Evolutionary conservation across 2,888 invertebrate genomes (phyloP).

Genomic region (Anodontia alba): DNA sequence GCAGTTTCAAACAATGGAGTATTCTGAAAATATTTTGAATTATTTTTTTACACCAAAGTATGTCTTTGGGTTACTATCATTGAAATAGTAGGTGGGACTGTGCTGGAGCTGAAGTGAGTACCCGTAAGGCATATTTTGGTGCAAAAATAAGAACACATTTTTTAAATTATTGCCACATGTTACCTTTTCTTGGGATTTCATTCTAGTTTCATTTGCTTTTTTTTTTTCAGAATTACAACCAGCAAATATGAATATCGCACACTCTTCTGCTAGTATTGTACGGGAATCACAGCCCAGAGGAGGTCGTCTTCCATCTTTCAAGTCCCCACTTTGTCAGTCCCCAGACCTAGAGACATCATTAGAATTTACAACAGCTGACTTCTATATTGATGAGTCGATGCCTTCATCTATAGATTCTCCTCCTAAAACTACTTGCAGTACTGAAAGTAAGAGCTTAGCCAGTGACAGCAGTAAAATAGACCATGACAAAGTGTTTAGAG

Average conservation of each 20-base stretch:
- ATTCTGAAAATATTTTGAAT: too few species aligned
- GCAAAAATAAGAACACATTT: too few species aligned
- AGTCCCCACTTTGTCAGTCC: slow-evolving; percentile 64
- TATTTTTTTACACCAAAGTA: too few species aligned
- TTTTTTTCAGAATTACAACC: too few species aligned
- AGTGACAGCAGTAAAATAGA: slow-evolving; percentile 85
- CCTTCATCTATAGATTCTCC: slow-evolving; percentile 90
- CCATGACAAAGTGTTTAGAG: slow-evolving; percentile 42
- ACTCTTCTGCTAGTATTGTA: not conserved
- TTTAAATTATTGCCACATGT: too few species aligned
- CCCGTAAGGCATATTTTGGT: too few species aligned
- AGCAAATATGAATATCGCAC: not conserved
- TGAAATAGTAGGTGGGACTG: too few species aligned
- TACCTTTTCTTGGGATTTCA: too few species aligned
- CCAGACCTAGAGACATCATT: slow-evolving; percentile 79
- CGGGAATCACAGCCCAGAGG: slow-evolving; percentile 22
- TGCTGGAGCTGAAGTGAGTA: too few species aligned
- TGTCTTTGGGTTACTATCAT: too few species aligned
- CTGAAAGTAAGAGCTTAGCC: slow-evolving; percentile 84
- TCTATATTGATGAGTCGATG: slow-evolving; percentile 95
- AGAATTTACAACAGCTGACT: slow-evolving; percentile 93
- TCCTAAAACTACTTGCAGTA: slow-evolving; percentile 75
- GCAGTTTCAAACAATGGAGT: too few species aligned
- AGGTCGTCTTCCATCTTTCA: slow-evolving; percentile 40
- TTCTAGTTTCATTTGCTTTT: too few species aligned